Base-by-base conservation (phyloP, 2,113 vertebrate species). In the Grammomys surdaster region DNA sequence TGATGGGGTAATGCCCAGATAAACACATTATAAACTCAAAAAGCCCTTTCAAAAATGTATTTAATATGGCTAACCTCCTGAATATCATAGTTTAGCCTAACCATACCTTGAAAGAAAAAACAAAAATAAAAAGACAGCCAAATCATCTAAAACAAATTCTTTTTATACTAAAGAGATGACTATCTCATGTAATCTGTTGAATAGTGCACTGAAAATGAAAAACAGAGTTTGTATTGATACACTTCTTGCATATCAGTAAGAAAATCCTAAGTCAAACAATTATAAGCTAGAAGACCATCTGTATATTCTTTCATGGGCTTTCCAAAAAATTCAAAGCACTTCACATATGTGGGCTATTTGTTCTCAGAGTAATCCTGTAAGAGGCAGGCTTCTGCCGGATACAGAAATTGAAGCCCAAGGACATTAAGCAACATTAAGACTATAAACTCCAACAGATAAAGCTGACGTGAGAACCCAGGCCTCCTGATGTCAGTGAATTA, bases 281-380 rank as follows among this genome's bases (percentile, higher is more conserved):
- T 19, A 2, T 77, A 69, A 17, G 36, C 28, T 90, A 31, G 51
- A 33, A 19, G 22, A 70, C 51, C 88, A 69, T 46, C 24, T 63
- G 17, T 36, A 48, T 24, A 43, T 40, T 90, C 81, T 88, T 92
- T 77, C 70, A 89, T n/a, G 92, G 72, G 22, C 67, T 73, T 91
- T 85, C 87, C 94, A 51, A 89, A 92, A 89, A 93, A 88, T 73
- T 86, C 77, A 73, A 33, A 92, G 48, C 78, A 56, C n/a, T 95
- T 46, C 46, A 36, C 36, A 19, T 56, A 43, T 46, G 40, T 43
- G 2, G 13, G 16, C 40, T 80, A 16, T 82, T 63, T 82, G 80
- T 72, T 93, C 48, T 95, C 63, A 69, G 84, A 69, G 40, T 36
- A 69, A 87, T 48, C 84, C 84, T 36, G 14, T 20, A 69, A 87